Evolutionary conservation across 1,140 invertebrate species (phyloP), one percentile per base, ranked within the genome.

Genomic region (Trypoxylus dichotomus): DNA sequence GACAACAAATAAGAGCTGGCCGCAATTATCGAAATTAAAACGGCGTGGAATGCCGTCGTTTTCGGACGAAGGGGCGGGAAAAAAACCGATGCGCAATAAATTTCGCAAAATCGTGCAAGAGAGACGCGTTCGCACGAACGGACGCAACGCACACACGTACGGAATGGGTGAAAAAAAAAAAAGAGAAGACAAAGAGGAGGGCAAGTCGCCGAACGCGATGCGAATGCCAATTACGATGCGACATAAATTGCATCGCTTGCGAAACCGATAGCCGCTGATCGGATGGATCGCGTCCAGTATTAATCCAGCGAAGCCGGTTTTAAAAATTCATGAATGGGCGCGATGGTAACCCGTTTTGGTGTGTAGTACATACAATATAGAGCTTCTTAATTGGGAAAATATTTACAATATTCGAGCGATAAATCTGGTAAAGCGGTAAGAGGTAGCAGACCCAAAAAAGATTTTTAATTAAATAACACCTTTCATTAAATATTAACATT

Each of bases 1-100:
- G 19, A 54, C 15, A 54, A 54, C 47, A 54, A 54, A 54, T 19
- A 54, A 54, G 21, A 25, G 21, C 60, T 3, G 24, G 8, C 24
- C 60, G 60, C 60, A 68, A 68, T 68, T 68, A 68, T 29, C 24
- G 60, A 29, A 68, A 68, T 68, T 68, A 29, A 68, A 68, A 27
- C 60, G 60, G 11, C 19, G 21, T 7, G 24, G 47, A 54, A 68
- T 27, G 60, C 24, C 60, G 21, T 15, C 11, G 19, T 68, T 68
- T 29, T 25, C 19, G 27, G 24, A 68, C 21, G 7, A 13, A 5
- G 27, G 60, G 27, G 27, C 6, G 10, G 11, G 60, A 68, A 24
- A 68, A 32, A 68, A 68, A 27, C 24, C 21, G 21, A 24, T 6
- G 24, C 19, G 60, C 21, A 68, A 68, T 68, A 27, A 25, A 68